Evolutionary conservation across 30 jellyfish, hydroid and myxozoan species (phyloP).

Genomic region (Aurelia coerulea): DNA sequence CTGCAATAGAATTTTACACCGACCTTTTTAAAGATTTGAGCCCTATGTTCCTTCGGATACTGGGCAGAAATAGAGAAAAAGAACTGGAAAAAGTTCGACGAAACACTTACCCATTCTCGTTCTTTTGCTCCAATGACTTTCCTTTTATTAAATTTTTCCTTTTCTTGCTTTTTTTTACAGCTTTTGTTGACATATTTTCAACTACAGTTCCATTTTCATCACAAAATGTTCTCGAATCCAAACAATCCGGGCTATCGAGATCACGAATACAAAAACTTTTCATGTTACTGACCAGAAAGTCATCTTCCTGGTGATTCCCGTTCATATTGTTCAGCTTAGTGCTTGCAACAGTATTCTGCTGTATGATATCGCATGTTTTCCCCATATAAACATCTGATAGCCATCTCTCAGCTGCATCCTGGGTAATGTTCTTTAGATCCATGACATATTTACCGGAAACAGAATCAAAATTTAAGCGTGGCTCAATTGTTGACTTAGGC

Average conservation of each 20-base stretch:
- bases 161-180: constrained; percentile 4
- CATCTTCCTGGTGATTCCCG: not conserved
- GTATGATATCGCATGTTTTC: not conserved
- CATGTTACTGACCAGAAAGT: constrained; percentile 8
- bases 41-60: no score
- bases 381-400: constrained; percentile 46
- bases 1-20: no score
- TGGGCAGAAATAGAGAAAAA: no score
- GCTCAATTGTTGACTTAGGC: not conserved
- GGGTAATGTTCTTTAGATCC: constrained; percentile 9
- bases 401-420: constrained; percentile 43
- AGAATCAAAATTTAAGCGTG: constrained; percentile 35
- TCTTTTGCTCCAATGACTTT: no score
- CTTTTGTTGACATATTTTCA: not conserved
- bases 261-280: constrained; percentile 42
- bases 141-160: no score
- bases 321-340: no score
- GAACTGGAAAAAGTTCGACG: no score
- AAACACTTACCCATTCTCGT: no score
- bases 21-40: no score
- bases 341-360: no score
- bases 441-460: constrained; percentile 17
- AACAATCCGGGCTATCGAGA: constrained; percentile 43
- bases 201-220: constrained; percentile 18
- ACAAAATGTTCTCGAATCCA: constrained; percentile 13